Evolutionary conservation across 2,113 vertebrate genomes (phyloP), one percentile per base, ranked within the genome.

Genomic region (Paralichthys olivaceus): DNA sequence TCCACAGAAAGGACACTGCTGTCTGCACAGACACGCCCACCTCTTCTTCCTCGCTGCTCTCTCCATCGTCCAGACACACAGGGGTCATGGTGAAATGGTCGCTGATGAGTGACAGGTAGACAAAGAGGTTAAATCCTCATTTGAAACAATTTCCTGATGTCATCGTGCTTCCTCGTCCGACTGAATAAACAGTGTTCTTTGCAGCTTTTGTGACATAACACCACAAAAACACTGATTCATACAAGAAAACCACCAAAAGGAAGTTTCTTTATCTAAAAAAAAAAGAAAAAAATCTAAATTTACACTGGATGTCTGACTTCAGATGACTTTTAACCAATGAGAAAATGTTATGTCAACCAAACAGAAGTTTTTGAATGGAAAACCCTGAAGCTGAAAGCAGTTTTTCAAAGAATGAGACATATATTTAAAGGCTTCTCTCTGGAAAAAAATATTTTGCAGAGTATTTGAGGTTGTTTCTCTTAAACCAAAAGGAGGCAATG

Each of bases 31-130:
- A 28, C 64, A 76, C 45, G 3, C 84, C 79, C 76, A 56, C 74
- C 56, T 75, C 77, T 59, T 77, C 79, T 73, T 81, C 81, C 61
- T 78, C 55, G 5, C 72, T 49, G 51, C 69, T 88, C 87, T 87
- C 85, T 88, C 76, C 49, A 68, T 80, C 55, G 14, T 66, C 56
- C 53, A 59, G 56, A 69, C 23, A 7, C 56, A 53, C 67, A 55
- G 19, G 19, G 6, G 7, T 72, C 19, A 56, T 0, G 25, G 7
- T 37, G 11, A 40, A 15, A 14, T 54, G 45, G 12, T 37, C 34
- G 54, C 51, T 76, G 23, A 60, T 29, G 34, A 75, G 15, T n/a
- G 63, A 40, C 53, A 69, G 19, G 7, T 47, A 55, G 17, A 45
- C 40, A 37, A 14, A 28, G 3, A 5, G 4, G 29, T 65, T 37